Percentiles rank a stretch among this genome's conserved stretches.
Conservation (phyloP, 1,140 invertebrate genomes). For the Micrasema longulum region DNA sequence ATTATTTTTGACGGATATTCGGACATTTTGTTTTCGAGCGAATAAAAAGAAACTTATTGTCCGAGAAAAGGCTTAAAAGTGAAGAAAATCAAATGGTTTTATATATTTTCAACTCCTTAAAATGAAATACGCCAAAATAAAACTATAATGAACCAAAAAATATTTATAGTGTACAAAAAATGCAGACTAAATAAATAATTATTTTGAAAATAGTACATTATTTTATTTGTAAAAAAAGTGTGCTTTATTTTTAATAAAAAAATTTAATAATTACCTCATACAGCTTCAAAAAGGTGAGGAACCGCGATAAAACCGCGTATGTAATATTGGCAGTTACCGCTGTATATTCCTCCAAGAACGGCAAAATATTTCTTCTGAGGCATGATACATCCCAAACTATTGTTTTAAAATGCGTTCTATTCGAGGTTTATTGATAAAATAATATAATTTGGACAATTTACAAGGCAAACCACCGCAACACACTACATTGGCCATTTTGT, state of each 20-base stretch:
- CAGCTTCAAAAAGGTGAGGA: constrained; percentile 39
- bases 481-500: constrained; percentile 44
- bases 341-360: constrained; percentile 30
- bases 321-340: constrained; percentile 26
- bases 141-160: too few species aligned
- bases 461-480: constrained; percentile 42
- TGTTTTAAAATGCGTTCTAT: constrained; percentile 35
- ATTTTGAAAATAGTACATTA: too few species aligned
- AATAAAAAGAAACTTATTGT: too few species aligned
- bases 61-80: too few species aligned
- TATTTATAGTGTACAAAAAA: too few species aligned
- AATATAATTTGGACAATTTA: constrained; percentile 40
- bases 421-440: constrained; percentile 45
- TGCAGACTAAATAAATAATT: too few species aligned
- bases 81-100: too few species aligned
- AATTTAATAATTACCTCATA: constrained; percentile 47
- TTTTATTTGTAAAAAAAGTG: too few species aligned
- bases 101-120: too few species aligned
- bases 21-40: too few species aligned
- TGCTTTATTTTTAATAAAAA: constrained; percentile 39
- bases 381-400: constrained; percentile 36
- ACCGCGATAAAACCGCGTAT: constrained; percentile 45
- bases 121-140: too few species aligned
- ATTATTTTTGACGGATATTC: too few species aligned
- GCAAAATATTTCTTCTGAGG: constrained; percentile 37